These are phyloP conservation scores for Zaprionus taronus DNA, from an alignment of 1,140 invertebrate species.

Conservation along the genomic window DNA sequence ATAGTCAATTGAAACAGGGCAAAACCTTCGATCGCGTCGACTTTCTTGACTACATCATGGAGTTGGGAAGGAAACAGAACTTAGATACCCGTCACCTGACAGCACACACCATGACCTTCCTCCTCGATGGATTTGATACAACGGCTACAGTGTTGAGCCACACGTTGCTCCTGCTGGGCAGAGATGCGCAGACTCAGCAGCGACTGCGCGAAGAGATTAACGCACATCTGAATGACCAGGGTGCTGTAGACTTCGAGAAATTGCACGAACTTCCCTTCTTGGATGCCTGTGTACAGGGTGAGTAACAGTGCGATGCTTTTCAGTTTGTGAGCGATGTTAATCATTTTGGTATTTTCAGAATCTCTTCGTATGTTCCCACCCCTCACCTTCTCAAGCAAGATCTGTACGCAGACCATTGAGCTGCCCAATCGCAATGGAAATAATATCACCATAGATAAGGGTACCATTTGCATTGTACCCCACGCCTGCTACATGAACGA, in stretches of 20 bases:
- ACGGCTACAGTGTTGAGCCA: constrained; percentile 60
- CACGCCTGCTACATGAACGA: constrained; percentile 86
- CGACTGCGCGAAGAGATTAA: constrained; percentile 77
- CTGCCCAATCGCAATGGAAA: constrained; percentile 62
- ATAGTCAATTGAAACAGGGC: constrained; percentile 31
- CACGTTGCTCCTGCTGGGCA: constrained; percentile 54
- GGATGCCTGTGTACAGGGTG: constrained; percentile 73
- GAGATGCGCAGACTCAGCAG: constrained; percentile 48
- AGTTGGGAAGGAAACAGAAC: constrained; percentile 70
- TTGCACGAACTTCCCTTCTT: constrained; percentile 65
- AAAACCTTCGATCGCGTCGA: constrained; percentile 69
- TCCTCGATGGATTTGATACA: constrained; percentile 79
- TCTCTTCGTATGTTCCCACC: constrained; percentile 60
- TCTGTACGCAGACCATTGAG: constrained; percentile 66
- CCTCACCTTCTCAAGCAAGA: constrained; percentile 31
- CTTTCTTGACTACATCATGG: constrained; percentile 81
- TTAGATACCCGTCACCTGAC: constrained; percentile 49
- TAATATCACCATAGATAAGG: constrained; percentile 76
- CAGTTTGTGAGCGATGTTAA: background rate
- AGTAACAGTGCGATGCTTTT: background rate
- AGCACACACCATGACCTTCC: constrained; percentile 66
- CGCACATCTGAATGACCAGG: constrained; percentile 41
- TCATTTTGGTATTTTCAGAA: constrained; percentile 34
- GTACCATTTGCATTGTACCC: constrained; percentile 86
- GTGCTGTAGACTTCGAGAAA: constrained; percentile 58